These are phyloP conservation scores for Chrysodeixis includens DNA, from an alignment of 2,888 invertebrate genomes.

Conservation along the genomic window DNA sequence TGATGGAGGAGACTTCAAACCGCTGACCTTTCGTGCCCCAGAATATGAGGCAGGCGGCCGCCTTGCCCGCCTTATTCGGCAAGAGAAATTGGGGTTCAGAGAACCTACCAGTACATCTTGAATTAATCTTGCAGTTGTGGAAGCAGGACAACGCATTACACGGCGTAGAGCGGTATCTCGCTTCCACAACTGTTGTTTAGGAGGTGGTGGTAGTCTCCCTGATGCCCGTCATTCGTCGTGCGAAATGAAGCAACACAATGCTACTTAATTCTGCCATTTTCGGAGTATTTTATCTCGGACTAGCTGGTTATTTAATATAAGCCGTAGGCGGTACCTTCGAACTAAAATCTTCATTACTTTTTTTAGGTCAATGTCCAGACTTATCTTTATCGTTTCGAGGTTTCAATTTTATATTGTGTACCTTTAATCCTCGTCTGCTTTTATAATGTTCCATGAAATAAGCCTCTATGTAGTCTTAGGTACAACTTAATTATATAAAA, in stretches of 20 bases:
- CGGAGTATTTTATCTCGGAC: constrained; percentile 3
- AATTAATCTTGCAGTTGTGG: no score
- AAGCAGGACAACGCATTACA: no score
- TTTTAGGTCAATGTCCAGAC: not conserved
- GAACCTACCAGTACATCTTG: no score
- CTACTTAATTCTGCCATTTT: not conserved
- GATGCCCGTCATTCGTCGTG: constrained; percentile 1
- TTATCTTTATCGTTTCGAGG: not conserved
- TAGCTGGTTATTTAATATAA: not conserved
- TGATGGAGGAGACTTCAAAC: not conserved
- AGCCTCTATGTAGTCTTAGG: no score
- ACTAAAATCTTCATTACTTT: not conserved
- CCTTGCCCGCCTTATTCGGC: not conserved
- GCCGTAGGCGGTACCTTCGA: not conserved
- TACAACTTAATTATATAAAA: not conserved
- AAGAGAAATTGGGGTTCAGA: not conserved
- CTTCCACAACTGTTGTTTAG: no score
- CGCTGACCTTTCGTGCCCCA: not conserved
- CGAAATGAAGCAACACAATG: constrained; percentile 4
- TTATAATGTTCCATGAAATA: not conserved
- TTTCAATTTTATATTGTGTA: not conserved
- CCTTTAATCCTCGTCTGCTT: not conserved
- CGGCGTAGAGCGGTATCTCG: no score
- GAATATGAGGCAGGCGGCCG: not conserved
- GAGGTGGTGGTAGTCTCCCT: not conserved